phyloP scores from a whole-genome alignment of 2,888 invertebrate species.

The Oscheius sp. region DNA sequence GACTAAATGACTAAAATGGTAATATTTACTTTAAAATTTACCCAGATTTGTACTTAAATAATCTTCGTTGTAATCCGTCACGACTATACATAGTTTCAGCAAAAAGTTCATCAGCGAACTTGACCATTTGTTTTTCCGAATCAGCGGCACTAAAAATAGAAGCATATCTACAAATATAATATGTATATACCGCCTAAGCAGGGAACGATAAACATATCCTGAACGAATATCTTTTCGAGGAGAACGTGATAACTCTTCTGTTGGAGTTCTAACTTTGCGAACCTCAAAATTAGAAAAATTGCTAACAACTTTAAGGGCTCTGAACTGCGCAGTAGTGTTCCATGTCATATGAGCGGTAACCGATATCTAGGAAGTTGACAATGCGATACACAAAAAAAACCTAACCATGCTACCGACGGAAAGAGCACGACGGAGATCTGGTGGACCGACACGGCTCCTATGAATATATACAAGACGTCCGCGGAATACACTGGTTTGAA shows the following conservation, averaged over 20 bases:
- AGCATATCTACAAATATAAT: too few relatives aligned
- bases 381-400: not conserved
- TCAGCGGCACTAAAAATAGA: slow-evolving; percentile 17
- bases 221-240: not conserved
- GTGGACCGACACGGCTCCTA: slow-evolving; percentile 14
- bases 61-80: slow-evolving; percentile 2
- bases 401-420: slow-evolving; percentile 7
- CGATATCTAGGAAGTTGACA: not conserved
- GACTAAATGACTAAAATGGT: not conserved
- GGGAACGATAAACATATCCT: not conserved
- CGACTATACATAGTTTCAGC: slow-evolving; percentile 14
- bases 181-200: slow-evolving; percentile 22
- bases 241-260: not conserved
- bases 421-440: slow-evolving; percentile 15
- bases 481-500: not conserved
- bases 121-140: slow-evolving; percentile 9
- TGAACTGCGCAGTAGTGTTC: slow-evolving; percentile 10
- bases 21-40: not conserved
- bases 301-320: slow-evolving; percentile 9
- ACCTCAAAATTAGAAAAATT: slow-evolving; percentile 8
- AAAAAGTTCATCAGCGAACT: slow-evolving; percentile 13
- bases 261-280: not conserved
- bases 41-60: slow-evolving; percentile 6
- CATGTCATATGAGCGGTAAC: slow-evolving; percentile 14
- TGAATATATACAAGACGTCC: slow-evolving; percentile 18